Base-by-base conservation (phyloP, 2,888 invertebrate genomes). In the Rhagonycha lutea region DNA sequence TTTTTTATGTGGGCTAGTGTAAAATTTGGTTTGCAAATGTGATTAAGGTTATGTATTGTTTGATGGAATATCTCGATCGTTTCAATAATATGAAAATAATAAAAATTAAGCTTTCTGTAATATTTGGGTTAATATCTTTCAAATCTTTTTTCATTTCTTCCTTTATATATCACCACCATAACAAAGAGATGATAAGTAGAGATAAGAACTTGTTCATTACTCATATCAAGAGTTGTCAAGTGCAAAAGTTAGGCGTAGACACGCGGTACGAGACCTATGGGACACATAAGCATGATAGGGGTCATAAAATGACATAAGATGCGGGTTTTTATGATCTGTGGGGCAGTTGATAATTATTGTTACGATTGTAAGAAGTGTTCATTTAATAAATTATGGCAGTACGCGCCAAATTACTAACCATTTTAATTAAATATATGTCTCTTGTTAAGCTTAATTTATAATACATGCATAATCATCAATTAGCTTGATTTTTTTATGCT, bases 171-270 rank as follows among this genome's bases (percentile, higher is more conserved):
- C 70, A 71, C 70, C 32, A 74, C 71, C 73, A 73, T 14, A 70
- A 74, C 65, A 69, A 78, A 71, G 73, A 76, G 78, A 79, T 79
- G 79, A 81, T 80, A 79, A 76, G 61, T 73, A 62, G 68, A 79
- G 82, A 82, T 83, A 83, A 83, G 80, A 79, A 80, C 73, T 72
- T 80, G 81, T 82, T 79, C 81, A 83, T 83, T 82, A 82, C 81
- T 82, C 81, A 82, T 81, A 82, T 81, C 80, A 79, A 80, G 80
- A 80, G 78, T 80, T 82, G 82, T 82, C 82, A 82, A 82, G 79
- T 82, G 80, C 80, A 81, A 82, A 82, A 82, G 80, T 83, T 82
- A 76, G 79, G 78, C 78, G 79, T 77, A 81, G 82, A 82, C 81
- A 81, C 75, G 77, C 72, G 77, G 77, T 79, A 82, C 77, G 80